Percentiles rank a stretch among this genome's conserved stretches.
Evolutionary conservation across 1,140 invertebrate species (phyloP).

Genomic region (Frieseomelitta varia): DNA sequence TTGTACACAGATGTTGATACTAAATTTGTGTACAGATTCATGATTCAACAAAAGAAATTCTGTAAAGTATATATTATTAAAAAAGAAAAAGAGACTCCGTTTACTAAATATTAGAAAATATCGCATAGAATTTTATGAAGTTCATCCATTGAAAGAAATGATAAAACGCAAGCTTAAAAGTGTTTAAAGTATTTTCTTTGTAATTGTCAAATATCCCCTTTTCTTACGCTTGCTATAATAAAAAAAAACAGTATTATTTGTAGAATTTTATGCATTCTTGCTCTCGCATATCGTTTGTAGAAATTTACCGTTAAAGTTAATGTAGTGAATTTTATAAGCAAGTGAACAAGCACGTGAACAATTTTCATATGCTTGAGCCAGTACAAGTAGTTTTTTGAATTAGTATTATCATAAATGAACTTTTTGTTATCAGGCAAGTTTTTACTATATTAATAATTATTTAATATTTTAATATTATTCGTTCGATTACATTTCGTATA

Average conservation of each 20-base stretch:
- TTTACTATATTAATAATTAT: constrained; percentile 55
- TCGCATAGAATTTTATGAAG: constrained; percentile 54
- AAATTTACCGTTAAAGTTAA: constrained; percentile 5
- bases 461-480: constrained; percentile 60
- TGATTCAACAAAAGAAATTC: constrained; percentile 18
- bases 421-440: constrained; percentile 27
- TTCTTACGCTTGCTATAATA: constrained; percentile 60
- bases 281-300: constrained; percentile 42
- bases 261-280: constrained; percentile 53
- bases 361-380: constrained; percentile 31
- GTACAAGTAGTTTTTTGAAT: constrained; percentile 52
- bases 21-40: constrained; percentile 36
- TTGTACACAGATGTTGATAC: constrained; percentile 29
- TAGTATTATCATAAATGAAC: constrained; percentile 39
- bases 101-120: constrained; percentile 28
- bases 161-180: constrained; percentile 35
- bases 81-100: constrained; percentile 20
- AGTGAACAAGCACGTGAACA: constrained; percentile 6
- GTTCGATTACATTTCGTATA: constrained; percentile 6
- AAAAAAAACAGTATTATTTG: constrained; percentile 76
- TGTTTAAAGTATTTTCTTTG: constrained; percentile 36
- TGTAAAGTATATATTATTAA: constrained; percentile 53
- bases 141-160: constrained; percentile 12
- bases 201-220: constrained; percentile 36
- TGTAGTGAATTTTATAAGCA: constrained; percentile 29